Conservation (phyloP, 2,113 vertebrate species). For the Lampris megalopsis region DNA sequence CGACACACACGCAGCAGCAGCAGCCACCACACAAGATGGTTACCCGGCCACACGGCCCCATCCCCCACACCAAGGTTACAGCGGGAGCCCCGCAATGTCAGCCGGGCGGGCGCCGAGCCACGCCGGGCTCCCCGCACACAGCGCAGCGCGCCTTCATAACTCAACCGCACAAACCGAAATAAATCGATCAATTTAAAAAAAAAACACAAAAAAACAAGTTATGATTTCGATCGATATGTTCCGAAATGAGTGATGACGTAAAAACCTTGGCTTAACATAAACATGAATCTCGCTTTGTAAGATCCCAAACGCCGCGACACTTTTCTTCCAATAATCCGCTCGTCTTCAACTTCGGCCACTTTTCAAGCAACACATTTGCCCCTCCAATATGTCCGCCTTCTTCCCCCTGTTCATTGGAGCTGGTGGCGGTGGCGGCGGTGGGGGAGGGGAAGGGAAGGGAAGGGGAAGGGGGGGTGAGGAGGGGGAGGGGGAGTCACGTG, state of each 20-base stretch:
- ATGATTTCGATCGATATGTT: neutral
- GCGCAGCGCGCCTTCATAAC: too few species aligned
- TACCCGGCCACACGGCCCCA: constrained; percentile 73
- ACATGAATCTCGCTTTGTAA: constrained; percentile 48
- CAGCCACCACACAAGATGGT: constrained; percentile 48
- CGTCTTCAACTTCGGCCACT: constrained; percentile 78
- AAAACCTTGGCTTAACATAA: constrained; percentile 26
- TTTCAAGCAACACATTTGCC: constrained; percentile 81
- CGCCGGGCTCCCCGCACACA: too few species aligned
- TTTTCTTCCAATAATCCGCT: constrained; percentile 77
- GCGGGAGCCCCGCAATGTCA: constrained; percentile 72
- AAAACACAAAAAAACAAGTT: neutral
- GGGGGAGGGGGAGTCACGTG: constrained; percentile 82
- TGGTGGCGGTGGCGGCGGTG: constrained; percentile 75
- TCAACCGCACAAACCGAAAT: too few species aligned
- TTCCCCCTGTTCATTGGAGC: constrained; percentile 59
- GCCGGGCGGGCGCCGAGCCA: constrained; percentile 30
- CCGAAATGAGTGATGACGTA: constrained; percentile 23
- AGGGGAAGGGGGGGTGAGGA: constrained; percentile 78
- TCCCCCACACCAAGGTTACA: constrained; percentile 85
- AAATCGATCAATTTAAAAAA: neutral
- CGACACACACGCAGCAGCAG: neutral
- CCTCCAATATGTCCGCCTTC: constrained; percentile 85
- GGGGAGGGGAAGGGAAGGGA: constrained; percentile 80
- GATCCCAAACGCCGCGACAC: constrained; percentile 70